These are phyloP conservation scores for Epistrophella euchroma DNA, from an alignment of 2,888 invertebrate species.

Conservation along the genomic window DNA sequence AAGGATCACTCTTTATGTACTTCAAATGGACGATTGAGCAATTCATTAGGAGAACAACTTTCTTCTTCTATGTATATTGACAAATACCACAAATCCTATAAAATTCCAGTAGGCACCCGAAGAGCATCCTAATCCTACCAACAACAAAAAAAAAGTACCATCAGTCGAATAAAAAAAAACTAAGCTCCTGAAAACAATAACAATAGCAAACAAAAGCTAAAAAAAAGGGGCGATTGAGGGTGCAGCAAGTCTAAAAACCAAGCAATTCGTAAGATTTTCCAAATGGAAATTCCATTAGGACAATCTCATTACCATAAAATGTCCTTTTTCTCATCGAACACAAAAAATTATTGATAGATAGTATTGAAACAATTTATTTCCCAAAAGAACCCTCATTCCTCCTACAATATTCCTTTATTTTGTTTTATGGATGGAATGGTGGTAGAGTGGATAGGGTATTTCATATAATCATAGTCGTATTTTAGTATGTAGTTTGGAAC, in stretches of 20 bases:
- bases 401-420: background rate
- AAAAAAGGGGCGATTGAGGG: background rate
- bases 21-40: slow-evolving; percentile 56
- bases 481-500: slow-evolving; percentile 44
- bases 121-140: slow-evolving; percentile 45
- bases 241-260: slow-evolving; percentile 17
- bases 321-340: slow-evolving; percentile 70
- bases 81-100: slow-evolving; percentile 63
- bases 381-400: slow-evolving; percentile 24
- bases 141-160: background rate
- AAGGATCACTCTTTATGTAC: slow-evolving; percentile 33
- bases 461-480: slow-evolving; percentile 19
- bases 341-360: slow-evolving; percentile 67
- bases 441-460: slow-evolving; percentile 20
- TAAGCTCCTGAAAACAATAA: slow-evolving; percentile 31
- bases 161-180: slow-evolving; percentile 18
- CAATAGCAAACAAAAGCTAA: slow-evolving; percentile 25
- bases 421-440: background rate
- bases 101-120: slow-evolving; percentile 17
- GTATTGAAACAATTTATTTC: slow-evolving; percentile 49
- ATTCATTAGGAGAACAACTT: slow-evolving; percentile 67
- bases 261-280: slow-evolving; percentile 59
- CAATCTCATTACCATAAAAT: slow-evolving; percentile 71
- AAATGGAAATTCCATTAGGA: slow-evolving; percentile 74
- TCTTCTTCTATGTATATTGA: slow-evolving; percentile 14